Evolutionary conservation across 1,140 invertebrate genomes (phyloP), one percentile per base, ranked within the genome.

Genomic region (Nylanderia fulva): DNA sequence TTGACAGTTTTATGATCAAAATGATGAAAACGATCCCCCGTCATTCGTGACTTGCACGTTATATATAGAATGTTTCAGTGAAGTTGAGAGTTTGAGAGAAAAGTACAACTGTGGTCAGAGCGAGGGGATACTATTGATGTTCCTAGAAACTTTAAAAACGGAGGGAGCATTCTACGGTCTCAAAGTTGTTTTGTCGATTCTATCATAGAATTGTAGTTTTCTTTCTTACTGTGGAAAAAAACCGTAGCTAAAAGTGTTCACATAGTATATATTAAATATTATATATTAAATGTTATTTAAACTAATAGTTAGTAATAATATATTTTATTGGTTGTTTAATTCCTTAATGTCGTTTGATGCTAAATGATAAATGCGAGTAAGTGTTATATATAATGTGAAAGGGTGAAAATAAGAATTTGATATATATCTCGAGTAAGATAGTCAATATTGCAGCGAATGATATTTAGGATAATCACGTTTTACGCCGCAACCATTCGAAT

Each of bases 401-500:
- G 27, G 27, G n/a, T 61, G 15, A 48, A 68, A 13, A 21, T 75
- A 83, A 24, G 13, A 33, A 68, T n/a, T 52, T 61, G 29, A 24
- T 54, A 64, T 54, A 64, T 72, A 1, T 48, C 71, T 54, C 29
- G 33, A 63, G 18, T 21, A 5, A n/a, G 7, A 64, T 18, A 45
- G 6, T 60, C 7, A 18, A 29, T 56, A 45, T 63, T 61, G 64
- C 9, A 21, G 39, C 33, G 0, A 1, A 61, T 58, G 36, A 18
- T 21, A n/a, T 68, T 84, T 69, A 2, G 1, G 21, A 36, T n/a
- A 83, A 75, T 24, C 8, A 42, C 18, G 5, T 72, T n/a, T 85
- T 61, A 82, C 5, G 11, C 63, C 4, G 85, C 87, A 18, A 93
- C 69, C 15, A 91, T 86, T 77, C 90, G 88, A 2, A 93, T 85